Conservation (phyloP, 2,797 vertebrate genomes). For the Tapirus indicus region DNA sequence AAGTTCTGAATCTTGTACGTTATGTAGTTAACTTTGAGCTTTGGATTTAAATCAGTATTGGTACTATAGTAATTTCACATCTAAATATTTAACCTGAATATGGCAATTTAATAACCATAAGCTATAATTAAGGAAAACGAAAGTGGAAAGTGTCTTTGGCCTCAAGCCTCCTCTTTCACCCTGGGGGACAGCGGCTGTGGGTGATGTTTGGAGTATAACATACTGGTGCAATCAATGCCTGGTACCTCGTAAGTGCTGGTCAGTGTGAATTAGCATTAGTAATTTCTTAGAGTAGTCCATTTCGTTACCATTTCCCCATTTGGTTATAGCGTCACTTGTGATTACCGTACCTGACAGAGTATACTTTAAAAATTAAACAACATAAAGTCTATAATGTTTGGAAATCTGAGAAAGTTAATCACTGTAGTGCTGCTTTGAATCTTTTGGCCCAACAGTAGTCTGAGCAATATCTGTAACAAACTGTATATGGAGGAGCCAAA, state of each 20-base stretch:
- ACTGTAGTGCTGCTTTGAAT: neutral
- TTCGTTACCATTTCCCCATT: neutral
- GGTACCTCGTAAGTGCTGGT: neutral
- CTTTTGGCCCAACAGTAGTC: neutral
- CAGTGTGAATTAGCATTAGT: neutral
- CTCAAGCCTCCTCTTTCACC: neutral
- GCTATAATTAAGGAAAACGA: slow-evolving; percentile 36
- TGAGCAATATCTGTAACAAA: neutral
- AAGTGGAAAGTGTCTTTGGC: neutral
- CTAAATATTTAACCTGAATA: slow-evolving; percentile 37
- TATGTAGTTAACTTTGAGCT: slow-evolving; percentile 46
- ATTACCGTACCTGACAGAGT: neutral
- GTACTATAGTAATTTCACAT: slow-evolving; percentile 56
- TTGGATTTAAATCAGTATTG: slow-evolving; percentile 30
- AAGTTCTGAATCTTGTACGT: neutral
- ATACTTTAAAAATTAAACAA: neutral
- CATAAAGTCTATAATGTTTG: neutral
- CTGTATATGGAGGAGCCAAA: neutral
- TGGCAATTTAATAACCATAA: slow-evolving; percentile 23
- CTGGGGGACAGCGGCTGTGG: neutral
- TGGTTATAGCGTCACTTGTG: neutral
- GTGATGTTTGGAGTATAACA: neutral
- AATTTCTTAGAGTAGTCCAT: neutral
- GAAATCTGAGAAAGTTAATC: neutral
- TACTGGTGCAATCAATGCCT: neutral